Base-by-base conservation (phyloP, 2,113 vertebrate species). In the Chelonoidis abingdonii region DNA sequence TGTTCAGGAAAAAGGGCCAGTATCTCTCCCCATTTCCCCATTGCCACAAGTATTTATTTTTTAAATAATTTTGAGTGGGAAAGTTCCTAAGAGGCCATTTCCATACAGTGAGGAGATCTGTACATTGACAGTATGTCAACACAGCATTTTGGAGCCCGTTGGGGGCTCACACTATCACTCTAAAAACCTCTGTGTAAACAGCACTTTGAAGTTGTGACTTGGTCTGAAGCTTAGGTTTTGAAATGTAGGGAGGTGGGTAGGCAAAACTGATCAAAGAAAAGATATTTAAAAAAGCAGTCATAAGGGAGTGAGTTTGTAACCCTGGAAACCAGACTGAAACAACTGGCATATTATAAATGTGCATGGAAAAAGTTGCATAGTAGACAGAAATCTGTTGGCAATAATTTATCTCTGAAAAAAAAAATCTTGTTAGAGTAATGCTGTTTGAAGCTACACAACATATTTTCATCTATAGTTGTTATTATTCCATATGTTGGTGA, bases 321-420 rank as follows among this genome's bases (percentile, higher is more conserved):
- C n/a, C 54, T 89, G 76, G n/a, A 90, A 93, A 93, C 5, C n/a
- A 50, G 8, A 93, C 85, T 86, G 69, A 95, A 95, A 3, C 59
- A 91, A 31, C 13, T 38, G 56, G 87, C 93, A 54, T 9, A 80
- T 78, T 75, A n/a, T 10, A 85, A 87, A 87, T 10, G 62, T 84
- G 1, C 25, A 72, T 53, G 75, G 80, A 85, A 95, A 96, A 90
- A 6, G 83, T 75, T 94, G 24, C 76, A 38, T 89, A 78, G 91
- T 44, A 57, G 90, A 8, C 25, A 81, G 16, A 93, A 59, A 93
- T 85, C 3, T 92, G 52, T 59, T 95, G 86, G 59, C 9, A 87
- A 10, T 89, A 92, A 76, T 65, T 94, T 91, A 54, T 89, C 76
- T 87, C 76, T 89, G 50, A 79, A 91, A 88, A 88, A 69, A 82